These are phyloP conservation scores for Metallyticus violacea DNA, from an alignment of 2,888 invertebrate species.

Conservation along the genomic window DNA sequence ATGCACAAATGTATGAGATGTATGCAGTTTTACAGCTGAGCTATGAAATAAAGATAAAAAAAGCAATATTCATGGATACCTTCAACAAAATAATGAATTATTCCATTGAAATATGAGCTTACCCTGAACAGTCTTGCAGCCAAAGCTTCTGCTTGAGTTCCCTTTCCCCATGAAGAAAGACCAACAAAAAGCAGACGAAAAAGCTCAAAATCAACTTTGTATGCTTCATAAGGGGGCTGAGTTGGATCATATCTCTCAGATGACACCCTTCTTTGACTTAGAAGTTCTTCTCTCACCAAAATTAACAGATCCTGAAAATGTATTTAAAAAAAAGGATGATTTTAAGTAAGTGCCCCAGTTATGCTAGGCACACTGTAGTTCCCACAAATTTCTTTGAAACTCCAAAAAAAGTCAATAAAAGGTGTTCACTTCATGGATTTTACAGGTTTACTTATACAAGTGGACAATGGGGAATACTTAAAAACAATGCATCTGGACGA, in stretches of 20 bases:
- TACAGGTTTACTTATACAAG: too few species aligned
- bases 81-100: neutral
- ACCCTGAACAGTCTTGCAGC: slow-evolving; percentile 89
- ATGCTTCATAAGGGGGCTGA: slow-evolving; percentile 81
- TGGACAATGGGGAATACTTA: too few species aligned
- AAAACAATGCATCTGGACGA: too few species aligned
- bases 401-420: too few species aligned
- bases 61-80: neutral
- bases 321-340: too few species aligned
- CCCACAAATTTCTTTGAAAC: too few species aligned
- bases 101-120: slow-evolving; percentile 28
- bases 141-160: slow-evolving; percentile 73
- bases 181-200: slow-evolving; percentile 83
- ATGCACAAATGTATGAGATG: too few species aligned
- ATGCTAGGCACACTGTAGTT: too few species aligned
- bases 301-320: slow-evolving; percentile 56
- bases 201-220: slow-evolving; percentile 84
- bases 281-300: slow-evolving; percentile 71
- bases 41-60: too few species aligned
- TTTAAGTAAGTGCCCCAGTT: too few species aligned
- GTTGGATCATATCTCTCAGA: slow-evolving; percentile 65
- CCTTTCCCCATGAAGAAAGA: slow-evolving; percentile 89
- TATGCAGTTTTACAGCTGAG: too few species aligned
- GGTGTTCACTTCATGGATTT: too few species aligned
- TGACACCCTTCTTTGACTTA: slow-evolving; percentile 64